A percentile compares a stretch with the other conserved stretches of the same genome.
These are phyloP conservation scores for Carcina quercana DNA, from an alignment of 2,888 invertebrate genomes.

Conservation along the genomic window DNA sequence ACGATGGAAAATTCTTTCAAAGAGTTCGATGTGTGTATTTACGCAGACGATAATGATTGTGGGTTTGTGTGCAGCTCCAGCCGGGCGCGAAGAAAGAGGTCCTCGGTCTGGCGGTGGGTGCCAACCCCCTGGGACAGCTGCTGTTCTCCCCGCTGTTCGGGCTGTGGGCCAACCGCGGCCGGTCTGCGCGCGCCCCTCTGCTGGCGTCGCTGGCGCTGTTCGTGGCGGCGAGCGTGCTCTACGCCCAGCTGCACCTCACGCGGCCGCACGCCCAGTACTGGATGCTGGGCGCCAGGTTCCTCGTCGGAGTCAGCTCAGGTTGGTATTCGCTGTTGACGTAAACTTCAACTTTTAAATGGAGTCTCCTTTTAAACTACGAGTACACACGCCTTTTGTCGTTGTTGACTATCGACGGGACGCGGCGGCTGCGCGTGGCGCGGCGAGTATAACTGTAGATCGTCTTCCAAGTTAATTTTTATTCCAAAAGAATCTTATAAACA, in stretches of 20 bases:
- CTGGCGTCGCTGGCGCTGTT: constrained; percentile 81
- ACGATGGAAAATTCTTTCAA: too few relatives aligned
- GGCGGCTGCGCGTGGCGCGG: too few relatives aligned
- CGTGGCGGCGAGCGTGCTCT: constrained; percentile 81
- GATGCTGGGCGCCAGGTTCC: constrained; percentile 85
- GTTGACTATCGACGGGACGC: too few relatives aligned
- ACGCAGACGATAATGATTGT: too few relatives aligned
- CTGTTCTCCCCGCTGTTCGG: constrained; percentile 89
- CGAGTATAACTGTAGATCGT: too few relatives aligned
- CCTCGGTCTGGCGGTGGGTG: constrained; percentile 88
- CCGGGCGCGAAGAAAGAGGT: constrained; percentile 86
- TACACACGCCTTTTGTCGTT: too few relatives aligned
- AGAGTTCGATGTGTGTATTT: too few relatives aligned
- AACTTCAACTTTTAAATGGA: too few relatives aligned
- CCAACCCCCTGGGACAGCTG: constrained; percentile 91
- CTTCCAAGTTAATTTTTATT: too few relatives aligned
- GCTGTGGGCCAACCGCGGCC: constrained; percentile 87
- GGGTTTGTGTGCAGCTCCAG: constrained; percentile 87
- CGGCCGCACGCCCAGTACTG: constrained; percentile 78
- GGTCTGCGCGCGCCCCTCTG: constrained; percentile 81
- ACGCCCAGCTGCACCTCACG: constrained; percentile 83
- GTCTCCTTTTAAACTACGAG: too few relatives aligned
- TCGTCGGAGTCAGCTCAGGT: constrained; percentile 91
- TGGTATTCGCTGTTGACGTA: constrained; percentile 20
- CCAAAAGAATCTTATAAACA: too few relatives aligned